Base-by-base conservation (phyloP, 2,113 vertebrate species). In the Prolemur simus region DNA sequence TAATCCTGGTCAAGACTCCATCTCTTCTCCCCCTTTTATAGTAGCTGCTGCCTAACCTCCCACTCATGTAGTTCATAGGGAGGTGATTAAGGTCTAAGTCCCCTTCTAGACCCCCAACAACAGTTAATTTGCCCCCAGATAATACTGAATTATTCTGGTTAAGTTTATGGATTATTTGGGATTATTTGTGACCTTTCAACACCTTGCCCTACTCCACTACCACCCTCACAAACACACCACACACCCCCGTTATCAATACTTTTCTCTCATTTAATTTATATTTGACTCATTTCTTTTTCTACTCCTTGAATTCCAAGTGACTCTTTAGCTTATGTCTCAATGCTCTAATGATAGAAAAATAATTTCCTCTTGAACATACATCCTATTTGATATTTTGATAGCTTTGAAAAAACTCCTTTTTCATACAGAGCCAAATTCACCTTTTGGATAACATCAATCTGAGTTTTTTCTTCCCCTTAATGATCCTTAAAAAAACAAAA, bases 281-380 rank as follows among this genome's bases (percentile, higher is more conserved):
- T 88, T 68, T 93, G 47, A 39, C 14, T 56, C 17, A 45, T 63
- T 17, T 42, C 37, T 69, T 81, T 66, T 74, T 88, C 56, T 85
- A 80, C 2, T 69, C 34, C 17, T 45, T 74, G 1, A 13, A 45
- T 94, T 77, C 76, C 42, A 77, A 45, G 34, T 76, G 47, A 45
- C 45, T 37, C 47, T 82, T 92, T 37, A 45, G 25, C 18, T 85
- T 73, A 45, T 73, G 8, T 91, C 49, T 85, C 77, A 91, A 74
- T 18, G 32, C 7, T 3, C 15, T 47, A 85, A 39, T 39, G 34
- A 68, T 10, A 60, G 32, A 8, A 45, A 80, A 63, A 68, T 88
- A 63, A 91, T 74, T 95, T 95, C 37, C 34, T 91, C 71, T 88
- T 94, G 15, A 95, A 95, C 49, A 56, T 64, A 23, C 8, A 64